These are phyloP conservation scores for Pseudomyrmex gracilis DNA, from an alignment of 1,140 invertebrate genomes.

Conservation along the genomic window DNA sequence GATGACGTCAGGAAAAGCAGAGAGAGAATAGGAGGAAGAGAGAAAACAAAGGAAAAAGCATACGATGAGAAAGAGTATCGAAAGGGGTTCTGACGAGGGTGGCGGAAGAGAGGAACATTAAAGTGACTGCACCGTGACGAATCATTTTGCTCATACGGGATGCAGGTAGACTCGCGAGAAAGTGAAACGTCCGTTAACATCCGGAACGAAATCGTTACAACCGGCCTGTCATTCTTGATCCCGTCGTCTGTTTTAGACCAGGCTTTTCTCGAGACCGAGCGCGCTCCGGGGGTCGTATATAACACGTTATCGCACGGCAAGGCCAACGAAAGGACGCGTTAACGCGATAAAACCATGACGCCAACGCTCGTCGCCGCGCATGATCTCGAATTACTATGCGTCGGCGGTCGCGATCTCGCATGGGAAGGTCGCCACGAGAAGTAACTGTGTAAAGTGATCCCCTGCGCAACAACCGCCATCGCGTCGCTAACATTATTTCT, in stretches of 20 bases:
- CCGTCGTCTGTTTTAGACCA: neutral
- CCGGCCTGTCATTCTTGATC: neutral
- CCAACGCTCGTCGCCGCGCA: conserved; percentile 5
- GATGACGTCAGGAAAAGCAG: conserved; percentile 37
- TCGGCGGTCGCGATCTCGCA: conserved; percentile 60
- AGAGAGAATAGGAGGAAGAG: neutral
- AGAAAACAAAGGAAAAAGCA: neutral
- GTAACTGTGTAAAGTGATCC: conserved; percentile 58
- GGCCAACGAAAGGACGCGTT: conserved; percentile 54
- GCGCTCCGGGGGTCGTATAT: neutral
- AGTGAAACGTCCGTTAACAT: conserved; percentile 53
- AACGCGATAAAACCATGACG: conserved; percentile 65
- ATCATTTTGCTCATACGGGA: conserved; percentile 23
- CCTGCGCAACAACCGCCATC: conserved; percentile 33
- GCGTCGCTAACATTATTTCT: conserved; percentile 53
- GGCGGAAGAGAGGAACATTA: neutral
- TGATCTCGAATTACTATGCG: conserved; percentile 69
- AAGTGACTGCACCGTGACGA: conserved; percentile 36
- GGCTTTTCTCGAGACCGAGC: conserved; percentile 9
- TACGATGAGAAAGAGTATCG: neutral
- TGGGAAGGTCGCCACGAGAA: conserved; percentile 16
- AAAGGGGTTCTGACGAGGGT: neutral
- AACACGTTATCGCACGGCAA: conserved; percentile 36
- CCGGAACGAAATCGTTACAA: conserved; percentile 18
- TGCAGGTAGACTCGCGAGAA: conserved; percentile 56